phyloP scores from a whole-genome alignment of 2,888 invertebrate species.

The Eilema griseolum region DNA sequence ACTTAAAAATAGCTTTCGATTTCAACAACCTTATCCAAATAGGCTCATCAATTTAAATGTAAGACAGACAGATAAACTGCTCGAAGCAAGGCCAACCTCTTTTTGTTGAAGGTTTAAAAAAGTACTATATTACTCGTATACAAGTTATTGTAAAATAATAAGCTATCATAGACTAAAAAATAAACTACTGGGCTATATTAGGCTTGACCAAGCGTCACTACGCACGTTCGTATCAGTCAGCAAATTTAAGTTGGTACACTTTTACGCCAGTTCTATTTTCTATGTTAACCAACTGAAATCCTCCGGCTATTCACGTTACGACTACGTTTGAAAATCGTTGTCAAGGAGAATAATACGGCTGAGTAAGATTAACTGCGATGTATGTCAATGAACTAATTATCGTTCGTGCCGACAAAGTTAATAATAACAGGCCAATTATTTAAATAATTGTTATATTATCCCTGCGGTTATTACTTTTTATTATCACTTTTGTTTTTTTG shows the following conservation, averaged over 20 bases:
- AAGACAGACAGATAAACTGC: neutral
- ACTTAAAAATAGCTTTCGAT: constrained; percentile 6
- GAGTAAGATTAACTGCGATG: constrained; percentile 2
- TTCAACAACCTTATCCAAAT: neutral
- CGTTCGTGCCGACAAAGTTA: constrained; percentile 24
- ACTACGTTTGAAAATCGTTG: no score
- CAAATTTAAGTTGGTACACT: no score
- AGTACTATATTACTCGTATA: neutral
- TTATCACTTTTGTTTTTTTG: constrained; percentile 6
- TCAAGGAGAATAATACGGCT: no score
- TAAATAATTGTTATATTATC: constrained; percentile 19
- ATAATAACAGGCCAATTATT: constrained; percentile 14
- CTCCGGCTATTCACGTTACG: no score
- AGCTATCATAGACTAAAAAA: constrained; percentile 8
- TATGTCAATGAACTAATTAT: constrained; percentile 35
- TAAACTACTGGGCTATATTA: neutral
- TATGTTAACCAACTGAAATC: no score
- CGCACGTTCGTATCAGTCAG: no score
- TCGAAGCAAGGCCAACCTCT: neutral
- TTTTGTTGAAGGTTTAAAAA: constrained; percentile 7
- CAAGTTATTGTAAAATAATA: neutral
- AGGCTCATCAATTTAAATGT: neutral
- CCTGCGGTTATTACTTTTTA: constrained; percentile 7
- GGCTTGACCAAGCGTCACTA: no score
- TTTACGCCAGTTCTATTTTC: no score